Evolutionary conservation across 2,797 vertebrate genomes (phyloP).

Genomic region (Ficedula albicollis): DNA sequence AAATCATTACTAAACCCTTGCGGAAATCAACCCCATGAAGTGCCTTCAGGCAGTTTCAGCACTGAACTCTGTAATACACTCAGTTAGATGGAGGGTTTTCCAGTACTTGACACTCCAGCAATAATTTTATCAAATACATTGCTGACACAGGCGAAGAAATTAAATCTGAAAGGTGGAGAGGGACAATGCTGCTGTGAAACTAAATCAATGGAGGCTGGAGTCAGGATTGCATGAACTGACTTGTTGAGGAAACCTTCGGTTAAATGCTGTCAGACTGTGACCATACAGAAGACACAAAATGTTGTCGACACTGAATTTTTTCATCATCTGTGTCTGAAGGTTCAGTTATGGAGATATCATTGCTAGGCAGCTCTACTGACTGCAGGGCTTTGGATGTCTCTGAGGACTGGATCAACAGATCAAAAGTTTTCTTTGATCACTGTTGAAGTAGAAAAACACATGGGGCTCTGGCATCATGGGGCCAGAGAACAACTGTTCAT

Average conservation of each 20-base stretch:
- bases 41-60: not conserved
- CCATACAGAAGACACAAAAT: not conserved
- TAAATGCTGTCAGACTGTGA: not conserved
- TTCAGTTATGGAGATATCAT: not conserved
- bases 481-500: not conserved
- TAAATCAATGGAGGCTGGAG: not conserved
- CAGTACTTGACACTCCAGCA: not conserved
- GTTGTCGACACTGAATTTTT: not conserved
- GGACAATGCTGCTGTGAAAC: not conserved
- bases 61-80: not conserved
- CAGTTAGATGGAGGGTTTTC: not conserved
- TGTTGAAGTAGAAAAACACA: not conserved
- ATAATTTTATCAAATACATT: not conserved
- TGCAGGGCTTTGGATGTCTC: not conserved
- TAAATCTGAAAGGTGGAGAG: not conserved
- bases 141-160: not conserved
- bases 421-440: not conserved
- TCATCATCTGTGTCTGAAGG: not conserved
- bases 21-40: not conserved
- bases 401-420: not conserved
- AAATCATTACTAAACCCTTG: not conserved
- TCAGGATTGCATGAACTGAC: not conserved
- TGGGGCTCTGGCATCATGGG: fast-evolving
- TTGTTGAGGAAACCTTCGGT: not conserved
- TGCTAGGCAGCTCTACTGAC: not conserved